A percentile compares a stretch with the other conserved stretches of the same genome.
phyloP scores from a whole-genome alignment of 2,797 vertebrate genomes.

The Geotrypetes seraphini region DNA sequence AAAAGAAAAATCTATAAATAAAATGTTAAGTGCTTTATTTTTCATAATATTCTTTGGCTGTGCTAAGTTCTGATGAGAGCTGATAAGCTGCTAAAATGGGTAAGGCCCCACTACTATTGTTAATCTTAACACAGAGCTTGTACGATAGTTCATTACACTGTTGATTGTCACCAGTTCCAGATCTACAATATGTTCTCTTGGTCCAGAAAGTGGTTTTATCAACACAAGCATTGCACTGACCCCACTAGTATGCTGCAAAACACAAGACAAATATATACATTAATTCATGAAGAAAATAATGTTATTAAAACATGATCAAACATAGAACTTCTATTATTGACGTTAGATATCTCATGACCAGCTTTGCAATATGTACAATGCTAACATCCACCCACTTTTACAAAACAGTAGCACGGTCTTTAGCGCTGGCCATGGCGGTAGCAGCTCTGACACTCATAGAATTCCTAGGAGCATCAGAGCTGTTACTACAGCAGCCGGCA shows the following conservation, averaged over 20 bases:
- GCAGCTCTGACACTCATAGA: too few relatives aligned
- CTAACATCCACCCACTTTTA: too few relatives aligned
- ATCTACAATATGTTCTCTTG: conserved; percentile 83
- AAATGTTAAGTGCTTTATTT: conserved; percentile 54
- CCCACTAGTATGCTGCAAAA: conserved; percentile 78
- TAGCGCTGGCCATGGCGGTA: too few relatives aligned
- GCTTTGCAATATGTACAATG: too few relatives aligned
- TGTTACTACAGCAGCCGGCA: too few relatives aligned
- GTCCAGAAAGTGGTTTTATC: conserved; percentile 79
- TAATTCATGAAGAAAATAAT: neutral
- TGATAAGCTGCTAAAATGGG: conserved; percentile 61
- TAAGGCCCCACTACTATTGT: conserved; percentile 90
- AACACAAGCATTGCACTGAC: conserved; percentile 89
- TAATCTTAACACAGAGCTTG: conserved; percentile 85
- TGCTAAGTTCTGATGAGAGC: conserved; percentile 24
- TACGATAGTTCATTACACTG: conserved; percentile 76
- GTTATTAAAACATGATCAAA: too few relatives aligned
- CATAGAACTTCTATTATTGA: too few relatives aligned
- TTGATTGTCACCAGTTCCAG: conserved; percentile 95
- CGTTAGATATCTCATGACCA: too few relatives aligned
- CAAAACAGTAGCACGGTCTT: too few relatives aligned
- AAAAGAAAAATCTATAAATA: conserved; percentile 63
- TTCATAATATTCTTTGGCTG: conserved; percentile 48
- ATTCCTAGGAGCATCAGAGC: too few relatives aligned
- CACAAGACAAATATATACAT: neutral